These are phyloP conservation scores for Conus ventricosus DNA, from an alignment of 1,140 invertebrate genomes.

Conservation along the genomic window DNA sequence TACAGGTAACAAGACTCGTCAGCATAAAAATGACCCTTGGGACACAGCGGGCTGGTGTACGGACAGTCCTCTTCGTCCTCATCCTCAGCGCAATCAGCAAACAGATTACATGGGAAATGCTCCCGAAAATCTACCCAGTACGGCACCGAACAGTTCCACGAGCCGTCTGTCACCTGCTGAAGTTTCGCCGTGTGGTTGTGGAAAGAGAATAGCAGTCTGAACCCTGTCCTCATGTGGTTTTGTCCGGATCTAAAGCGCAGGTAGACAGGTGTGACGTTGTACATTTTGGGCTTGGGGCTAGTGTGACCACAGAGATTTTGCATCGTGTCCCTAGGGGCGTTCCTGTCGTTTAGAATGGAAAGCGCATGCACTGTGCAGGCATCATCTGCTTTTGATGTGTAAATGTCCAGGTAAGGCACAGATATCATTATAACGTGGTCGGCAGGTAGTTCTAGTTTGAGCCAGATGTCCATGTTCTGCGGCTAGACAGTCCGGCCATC, in stretches of 20 bases:
- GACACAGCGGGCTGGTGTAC: not conserved
- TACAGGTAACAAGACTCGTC: not conserved
- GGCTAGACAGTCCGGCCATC: not conserved
- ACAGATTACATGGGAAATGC: slow-evolving; percentile 8
- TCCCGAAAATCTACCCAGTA: not conserved
- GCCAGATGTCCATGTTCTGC: not conserved
- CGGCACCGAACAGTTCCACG: not conserved
- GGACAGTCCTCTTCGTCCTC: slow-evolving; percentile 11
- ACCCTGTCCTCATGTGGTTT: not conserved
- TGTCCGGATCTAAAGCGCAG: not conserved
- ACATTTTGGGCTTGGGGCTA: not conserved
- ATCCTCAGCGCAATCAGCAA: not conserved
- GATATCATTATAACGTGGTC: not conserved
- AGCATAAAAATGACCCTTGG: not conserved
- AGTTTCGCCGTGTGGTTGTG: not conserved
- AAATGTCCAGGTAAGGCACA: not conserved
- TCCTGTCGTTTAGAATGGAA: too few relatives aligned
- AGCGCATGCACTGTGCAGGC: not conserved
- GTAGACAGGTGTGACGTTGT: not conserved
- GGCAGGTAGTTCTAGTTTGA: not conserved
- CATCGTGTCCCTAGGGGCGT: too few relatives aligned
- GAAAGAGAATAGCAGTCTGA: not conserved
- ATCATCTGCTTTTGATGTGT: not conserved
- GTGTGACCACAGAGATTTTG: too few relatives aligned
- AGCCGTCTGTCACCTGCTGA: not conserved